Evolutionary conservation across 2,888 invertebrate species (phyloP), one percentile per base, ranked within the genome.

Genomic region (Achlya flavicornis): DNA sequence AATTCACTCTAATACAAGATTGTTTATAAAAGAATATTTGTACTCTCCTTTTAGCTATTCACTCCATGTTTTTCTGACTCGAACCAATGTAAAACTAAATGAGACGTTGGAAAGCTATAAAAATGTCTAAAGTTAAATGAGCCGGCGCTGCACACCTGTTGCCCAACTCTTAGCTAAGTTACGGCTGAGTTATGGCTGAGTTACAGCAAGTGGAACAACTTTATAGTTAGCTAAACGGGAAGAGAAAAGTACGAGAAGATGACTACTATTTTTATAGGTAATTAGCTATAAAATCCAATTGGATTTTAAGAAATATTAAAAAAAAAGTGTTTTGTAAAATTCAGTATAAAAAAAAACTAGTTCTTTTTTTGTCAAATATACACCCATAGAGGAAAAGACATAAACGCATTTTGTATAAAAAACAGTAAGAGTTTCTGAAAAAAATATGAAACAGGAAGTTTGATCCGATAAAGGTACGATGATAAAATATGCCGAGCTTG

Each of bases 51-150:
- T 48, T 53, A 53, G 19, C 19, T 19, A 53, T n/a, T 19, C 6
- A 53, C 53, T 19, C 53, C 53, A 53, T 19, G 19, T 19, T 41
- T 19, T 59, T 59, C 38, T 38, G 11, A 11, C 12, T 60, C 12
- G 60, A 12, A 19, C 33, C 60, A n/a, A 38, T 58, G 41, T 41
- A 43, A 41, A 60, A 60, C 19, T 60, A 60, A 60, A 41, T 14
- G 43, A 19, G 60, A 41, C 19, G 60, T 11, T 11, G 58, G 41
- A 71, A 46, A n/a, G n/a, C 75, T 63, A 74, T 81, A 80, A 81
- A 78, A 78, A 74, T 71, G 76, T 78, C 76, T 63, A 53, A 80
- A 82, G 79, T 83, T 77, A 77, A 81, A 81, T 79, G 80, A 81
- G 64, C 74, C 66, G 63, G 71, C 63, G 57, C 62, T 61, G 71